Base-by-base conservation (phyloP, 1,140 invertebrate genomes). In the Pogonus chalceus region DNA sequence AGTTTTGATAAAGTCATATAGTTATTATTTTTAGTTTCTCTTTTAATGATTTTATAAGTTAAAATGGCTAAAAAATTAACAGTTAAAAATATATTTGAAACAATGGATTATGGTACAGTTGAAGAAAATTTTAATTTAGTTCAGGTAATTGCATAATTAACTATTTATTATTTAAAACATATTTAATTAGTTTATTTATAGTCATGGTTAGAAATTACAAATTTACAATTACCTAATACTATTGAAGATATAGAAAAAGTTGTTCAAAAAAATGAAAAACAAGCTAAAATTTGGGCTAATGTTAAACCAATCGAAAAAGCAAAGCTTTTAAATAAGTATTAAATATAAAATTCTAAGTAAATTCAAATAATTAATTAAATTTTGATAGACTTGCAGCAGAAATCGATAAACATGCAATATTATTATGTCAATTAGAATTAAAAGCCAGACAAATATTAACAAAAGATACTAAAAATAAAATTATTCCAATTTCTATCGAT, bases 361-460 rank as follows among this genome's bases (percentile, higher is more conserved):
- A 31, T 31, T 31, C n/a, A n/a, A n/a, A n/a, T n/a, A n/a, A n/a
- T 31, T 43, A 43, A 12, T 12, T 43, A 12, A 43, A 43, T 4
- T 56, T 62, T 52, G 39, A 46, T 47, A 67, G 63, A 53, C 60
- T 66, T 16, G 59, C 60, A 2, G 43, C 21, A 20, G 56, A 56
- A 49, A 60, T 68, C 16, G 52, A 62, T 43, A 58, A 59, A 55
- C 61, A 61, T 35, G 9, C 48, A 4, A 52, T 60, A n/a, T 24
- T 66, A 16, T 54, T 69, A 49, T 55, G 54, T n/a, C 62, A 67
- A 56, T 52, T 69, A 12, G 65, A 69, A 56, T 52, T 58, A 22
- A 16, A 58, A 14, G 26, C 49, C 2, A 49, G 65, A 21, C 62
- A 64, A 35, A 62, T 68, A 26, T 55, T 60, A 26, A 22, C 51